Conservation (phyloP, 2,113 vertebrate species). For the Delphinapterus leucas region DNA sequence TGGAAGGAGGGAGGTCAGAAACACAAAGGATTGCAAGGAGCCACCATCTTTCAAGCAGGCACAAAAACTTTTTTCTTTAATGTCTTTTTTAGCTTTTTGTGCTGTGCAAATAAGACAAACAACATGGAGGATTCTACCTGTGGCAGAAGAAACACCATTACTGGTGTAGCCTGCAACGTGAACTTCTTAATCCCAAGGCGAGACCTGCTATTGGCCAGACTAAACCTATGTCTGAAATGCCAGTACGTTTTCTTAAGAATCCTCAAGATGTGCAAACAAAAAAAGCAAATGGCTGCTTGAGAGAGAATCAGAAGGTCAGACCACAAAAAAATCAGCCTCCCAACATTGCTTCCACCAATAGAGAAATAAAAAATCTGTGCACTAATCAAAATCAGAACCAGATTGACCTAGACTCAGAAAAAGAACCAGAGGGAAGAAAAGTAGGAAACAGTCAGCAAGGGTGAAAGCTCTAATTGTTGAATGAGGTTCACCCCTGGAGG, state of each 20-base stretch:
- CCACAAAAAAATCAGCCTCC: neutral
- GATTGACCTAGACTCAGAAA: neutral
- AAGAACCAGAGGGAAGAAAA: too few relatives aligned
- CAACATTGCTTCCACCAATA: neutral
- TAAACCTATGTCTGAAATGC: neutral
- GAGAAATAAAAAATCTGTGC: neutral
- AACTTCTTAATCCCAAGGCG: neutral
- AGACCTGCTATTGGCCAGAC: neutral
- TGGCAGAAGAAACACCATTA: neutral
- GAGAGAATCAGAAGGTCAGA: neutral
- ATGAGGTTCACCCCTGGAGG: too few relatives aligned
- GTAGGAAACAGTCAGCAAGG: neutral
- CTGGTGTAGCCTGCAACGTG: neutral
- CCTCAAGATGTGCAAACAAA: neutral
- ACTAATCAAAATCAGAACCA: neutral
- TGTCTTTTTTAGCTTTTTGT: neutral
- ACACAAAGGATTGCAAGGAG: neutral
- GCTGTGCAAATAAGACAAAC: neutral
- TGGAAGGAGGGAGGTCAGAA: neutral
- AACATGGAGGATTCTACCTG: neutral
- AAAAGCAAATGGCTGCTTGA: neutral
- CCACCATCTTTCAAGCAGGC: neutral
- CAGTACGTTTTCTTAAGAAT: neutral
- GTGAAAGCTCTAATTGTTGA: neutral
- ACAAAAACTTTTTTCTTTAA: neutral